Base-by-base conservation (phyloP, 2,113 vertebrate genomes). In the Eptesicus fuscus region DNA sequence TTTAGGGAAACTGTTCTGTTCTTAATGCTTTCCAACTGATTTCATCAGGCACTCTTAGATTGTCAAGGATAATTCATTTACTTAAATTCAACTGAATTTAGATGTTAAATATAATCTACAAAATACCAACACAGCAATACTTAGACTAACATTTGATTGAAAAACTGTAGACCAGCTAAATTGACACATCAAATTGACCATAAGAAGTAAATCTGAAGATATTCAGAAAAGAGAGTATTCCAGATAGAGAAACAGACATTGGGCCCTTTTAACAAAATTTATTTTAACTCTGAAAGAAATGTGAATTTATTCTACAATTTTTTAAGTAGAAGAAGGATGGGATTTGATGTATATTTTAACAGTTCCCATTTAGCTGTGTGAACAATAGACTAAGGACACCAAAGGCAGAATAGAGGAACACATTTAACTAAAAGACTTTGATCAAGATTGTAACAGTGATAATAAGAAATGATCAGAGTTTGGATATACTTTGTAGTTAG, bases 41-140 rank as follows among this genome's bases (percentile, higher is more conserved):
- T 88, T 13, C 25, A 82, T 91, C 42, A 91, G 49, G 14, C 25
- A 59, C 40, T 22, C 83, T 61, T 47, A 95, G 78, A 93, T 96
- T 94, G 94, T 92, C 44, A 47, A 49, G 18, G 69, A 80, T 89
- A 79, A 91, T 86, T 83, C 85, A 61, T 93, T 87, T 80, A n/a
- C 82, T 83, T 80, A 90, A 67, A 86, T 30, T 69, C 65, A 53
- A 37, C 30, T 63, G 61, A 61, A 17, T 80, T 79, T 51, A 91
- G 59, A 67, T 49, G 22, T 73, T 84, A 88, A 90, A 92, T 63
- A 23, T 20, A 71, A 90, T 7, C 74, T 77, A 73, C n/a, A 92
- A 90, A 90, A 82, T 51, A 47, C 9, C 65, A 94, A 84, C 82
- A 90, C 20, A 90, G 56, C 47, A 90, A 77, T 59, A 95, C 37